Conservation (phyloP, 2,113 vertebrate genomes). For the Campylomormyrus tamandua region DNA sequence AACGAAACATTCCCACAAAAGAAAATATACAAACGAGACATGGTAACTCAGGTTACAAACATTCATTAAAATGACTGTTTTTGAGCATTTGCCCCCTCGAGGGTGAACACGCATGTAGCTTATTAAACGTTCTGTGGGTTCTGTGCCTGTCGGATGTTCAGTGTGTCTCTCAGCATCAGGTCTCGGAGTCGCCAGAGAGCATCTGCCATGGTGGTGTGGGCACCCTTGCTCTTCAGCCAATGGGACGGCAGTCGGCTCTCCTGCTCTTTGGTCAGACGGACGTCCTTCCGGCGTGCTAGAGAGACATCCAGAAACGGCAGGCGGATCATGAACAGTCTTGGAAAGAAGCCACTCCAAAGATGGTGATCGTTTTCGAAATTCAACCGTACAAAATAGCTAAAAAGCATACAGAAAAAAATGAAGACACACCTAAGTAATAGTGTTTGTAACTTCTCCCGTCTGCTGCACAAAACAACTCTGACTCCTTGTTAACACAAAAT, state of each 20-base stretch:
- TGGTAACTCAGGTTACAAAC: slow-evolving; percentile 35
- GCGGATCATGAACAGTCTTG: neutral
- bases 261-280: slow-evolving; percentile 92
- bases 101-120: slow-evolving; percentile 43
- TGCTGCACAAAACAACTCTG: neutral
- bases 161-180: slow-evolving; percentile 90
- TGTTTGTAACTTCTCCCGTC: neutral
- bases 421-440: neutral
- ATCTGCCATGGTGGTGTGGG: slow-evolving; percentile 95
- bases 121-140: slow-evolving; percentile 75
- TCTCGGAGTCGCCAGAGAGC: slow-evolving; percentile 94
- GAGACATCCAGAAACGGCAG: neutral
- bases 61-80: slow-evolving; percentile 33
- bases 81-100: slow-evolving; percentile 36
- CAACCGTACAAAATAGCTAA: neutral
- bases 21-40: slow-evolving; percentile 43
- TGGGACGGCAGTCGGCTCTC: slow-evolving; percentile 91
- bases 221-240: slow-evolving; percentile 96
- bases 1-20: slow-evolving; percentile 34
- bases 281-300: slow-evolving; percentile 80
- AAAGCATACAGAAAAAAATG: neutral
- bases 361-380: neutral
- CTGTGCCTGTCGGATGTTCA: slow-evolving; percentile 88
- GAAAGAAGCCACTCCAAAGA: neutral
- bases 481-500: neutral